A percentile compares a stretch with the other conserved stretches of the same genome.
Conservation (phyloP, 2,797 vertebrate genomes). For the Schizopygopsis pylzovi region DNA sequence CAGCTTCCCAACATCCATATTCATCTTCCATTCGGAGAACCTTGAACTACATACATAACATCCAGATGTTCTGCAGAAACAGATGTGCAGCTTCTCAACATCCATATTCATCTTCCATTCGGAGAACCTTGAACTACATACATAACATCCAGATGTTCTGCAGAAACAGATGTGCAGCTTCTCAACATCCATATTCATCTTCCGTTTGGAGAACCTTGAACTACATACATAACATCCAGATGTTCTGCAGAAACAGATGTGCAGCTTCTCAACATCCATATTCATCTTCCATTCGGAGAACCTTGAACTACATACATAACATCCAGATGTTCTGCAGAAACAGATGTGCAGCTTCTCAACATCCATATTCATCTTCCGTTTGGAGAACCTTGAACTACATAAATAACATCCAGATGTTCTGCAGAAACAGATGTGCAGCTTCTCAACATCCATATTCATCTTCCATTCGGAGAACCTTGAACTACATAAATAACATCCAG, state of each 20-base stretch:
- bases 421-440: background rate
- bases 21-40: background rate
- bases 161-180: background rate
- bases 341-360: background rate
- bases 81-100: background rate
- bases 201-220: constrained; percentile 26
- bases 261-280: background rate
- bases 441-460: background rate
- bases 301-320: constrained; percentile 72
- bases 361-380: background rate
- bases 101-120: background rate
- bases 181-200: background rate
- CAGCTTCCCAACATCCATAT: background rate
- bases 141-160: background rate
- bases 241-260: background rate
- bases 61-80: background rate
- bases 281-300: background rate
- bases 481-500: constrained; percentile 75
- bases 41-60: constrained; percentile 73
- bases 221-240: constrained; percentile 72
- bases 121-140: constrained; percentile 67
- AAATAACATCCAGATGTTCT: constrained; percentile 61
- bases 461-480: background rate
- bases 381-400: constrained; percentile 65
- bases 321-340: background rate